phyloP scores from a whole-genome alignment of 92 coral and sea anemone species.

The Siderastrea siderea region DNA sequence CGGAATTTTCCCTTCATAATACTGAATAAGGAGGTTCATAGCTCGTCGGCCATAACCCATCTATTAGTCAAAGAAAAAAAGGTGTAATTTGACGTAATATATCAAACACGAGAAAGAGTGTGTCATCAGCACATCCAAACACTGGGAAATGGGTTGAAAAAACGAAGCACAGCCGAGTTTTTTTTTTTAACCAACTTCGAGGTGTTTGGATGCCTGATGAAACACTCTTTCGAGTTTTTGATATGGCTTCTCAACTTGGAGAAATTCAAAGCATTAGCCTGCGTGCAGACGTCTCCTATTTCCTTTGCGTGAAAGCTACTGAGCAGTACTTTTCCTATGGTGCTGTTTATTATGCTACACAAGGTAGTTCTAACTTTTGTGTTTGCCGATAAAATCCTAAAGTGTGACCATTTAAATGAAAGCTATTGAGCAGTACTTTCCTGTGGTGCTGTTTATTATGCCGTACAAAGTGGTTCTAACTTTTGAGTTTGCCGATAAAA shows the following conservation, averaged over 20 bases:
- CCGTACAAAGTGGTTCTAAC: background rate
- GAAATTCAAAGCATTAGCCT: no score
- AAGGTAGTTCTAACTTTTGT: background rate
- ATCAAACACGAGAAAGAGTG: no score
- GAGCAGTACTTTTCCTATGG: background rate
- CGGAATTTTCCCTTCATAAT: conserved; percentile 95
- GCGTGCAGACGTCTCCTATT: no score
- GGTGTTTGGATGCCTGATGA: no score
- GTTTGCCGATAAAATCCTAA: background rate
- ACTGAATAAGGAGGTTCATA: conserved; percentile 78
- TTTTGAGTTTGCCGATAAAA: background rate
- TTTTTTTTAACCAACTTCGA: background rate
- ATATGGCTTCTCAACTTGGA: no score
- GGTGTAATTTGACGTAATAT: background rate
- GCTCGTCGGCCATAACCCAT: conserved; percentile 99
- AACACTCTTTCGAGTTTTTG: no score
- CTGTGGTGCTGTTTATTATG: background rate
- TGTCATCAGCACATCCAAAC: no score
- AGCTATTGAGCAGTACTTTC: background rate
- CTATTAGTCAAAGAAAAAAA: conserved; percentile 40
- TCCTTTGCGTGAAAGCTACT: no score
- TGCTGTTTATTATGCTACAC: background rate
- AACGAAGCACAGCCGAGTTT: no score
- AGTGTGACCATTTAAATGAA: background rate
- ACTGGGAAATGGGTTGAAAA: no score